Evolutionary conservation across 2,113 vertebrate genomes (phyloP).

Genomic region (Apistogramma diplotaenia): DNA sequence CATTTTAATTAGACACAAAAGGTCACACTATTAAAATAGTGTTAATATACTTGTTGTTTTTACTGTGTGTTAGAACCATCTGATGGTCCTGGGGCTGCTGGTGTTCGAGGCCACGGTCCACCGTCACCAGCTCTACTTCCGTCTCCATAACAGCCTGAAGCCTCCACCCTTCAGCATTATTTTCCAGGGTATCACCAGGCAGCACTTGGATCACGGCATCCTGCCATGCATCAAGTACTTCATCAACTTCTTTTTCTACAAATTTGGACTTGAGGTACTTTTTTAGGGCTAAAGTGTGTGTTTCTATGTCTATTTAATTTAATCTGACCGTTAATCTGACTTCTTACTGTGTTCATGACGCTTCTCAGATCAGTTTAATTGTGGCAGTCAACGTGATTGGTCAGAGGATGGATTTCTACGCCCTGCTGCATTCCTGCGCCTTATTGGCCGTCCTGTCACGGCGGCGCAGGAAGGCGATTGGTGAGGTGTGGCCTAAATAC

Average conservation of each 20-base stretch:
- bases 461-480: conserved; percentile 78
- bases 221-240: conserved; percentile 74
- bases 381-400: conserved; percentile 75
- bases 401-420: conserved; percentile 78
- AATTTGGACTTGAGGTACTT: conserved; percentile 79
- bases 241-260: conserved; percentile 78
- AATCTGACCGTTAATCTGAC: neutral
- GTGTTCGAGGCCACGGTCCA: conserved; percentile 70
- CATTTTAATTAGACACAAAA: neutral
- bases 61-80: conserved; percentile 66
- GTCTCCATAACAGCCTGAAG: conserved; percentile 61
- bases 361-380: conserved; percentile 71
- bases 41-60: neutral
- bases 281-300: neutral
- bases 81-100: conserved; percentile 68
- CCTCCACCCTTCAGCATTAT: conserved; percentile 55
- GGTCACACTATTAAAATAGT: neutral
- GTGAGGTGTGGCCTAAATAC: conserved; percentile 82
- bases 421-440: conserved; percentile 70
- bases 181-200: conserved; percentile 64
- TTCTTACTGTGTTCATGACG: neutral
- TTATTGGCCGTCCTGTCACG: conserved; percentile 73
- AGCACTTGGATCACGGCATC: conserved; percentile 68
- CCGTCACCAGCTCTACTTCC: conserved; percentile 69
- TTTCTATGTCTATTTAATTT: neutral